Base-by-base conservation (phyloP, 2,888 invertebrate species). In the Leucoma salicis region DNA sequence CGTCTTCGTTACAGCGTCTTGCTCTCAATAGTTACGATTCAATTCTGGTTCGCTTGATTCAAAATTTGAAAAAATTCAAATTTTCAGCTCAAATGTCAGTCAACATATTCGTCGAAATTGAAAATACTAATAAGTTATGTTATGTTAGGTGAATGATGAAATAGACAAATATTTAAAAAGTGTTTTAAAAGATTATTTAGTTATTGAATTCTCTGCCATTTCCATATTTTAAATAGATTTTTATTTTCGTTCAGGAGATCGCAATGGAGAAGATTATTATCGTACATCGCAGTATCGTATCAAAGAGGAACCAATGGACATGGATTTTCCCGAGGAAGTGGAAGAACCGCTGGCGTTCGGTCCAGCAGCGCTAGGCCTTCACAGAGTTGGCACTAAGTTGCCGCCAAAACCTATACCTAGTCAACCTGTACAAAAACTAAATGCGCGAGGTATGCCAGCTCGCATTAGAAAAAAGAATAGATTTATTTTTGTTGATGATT, bases 371-470 rank as follows among this genome's bases (percentile, higher is more conserved):
- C 90, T 96, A 41, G 96, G 96, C 4, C 82, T 96, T 21, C 95
- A 95, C 67, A 91, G 96, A 69, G 95, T 96, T 31, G 96, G 96
- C 12, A 93, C 95, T 1, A 92, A 92, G 50, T 91, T 93, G 55
- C 94, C 94, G 46, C 93, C 94, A 41, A 92, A 92, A 75, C 93
- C 93, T 40, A 92, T 93, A 63, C 94, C 94, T 10, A 91, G 92
- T 63, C 94, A 93, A 71, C 95, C 95, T 15, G 92, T 94, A n/a
- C 94, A 95, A 77, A 94, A 95, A 56, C 82, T 96, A 1, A 96
- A 96, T 74, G 94, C 96, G 1, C 91, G 96, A 65, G 96, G 96
- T 32, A 96, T 96, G 96, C 97, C 97, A 39, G 96, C 95, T 3
- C 91, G 97, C 44, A 96, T 97, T 56, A 91, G 97, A 18, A 97